A percentile compares a stretch with the other conserved stretches of the same genome.
These are phyloP conservation scores for Hippocampus abdominalis DNA, from an alignment of 2,113 vertebrate species.

Conservation along the genomic window DNA sequence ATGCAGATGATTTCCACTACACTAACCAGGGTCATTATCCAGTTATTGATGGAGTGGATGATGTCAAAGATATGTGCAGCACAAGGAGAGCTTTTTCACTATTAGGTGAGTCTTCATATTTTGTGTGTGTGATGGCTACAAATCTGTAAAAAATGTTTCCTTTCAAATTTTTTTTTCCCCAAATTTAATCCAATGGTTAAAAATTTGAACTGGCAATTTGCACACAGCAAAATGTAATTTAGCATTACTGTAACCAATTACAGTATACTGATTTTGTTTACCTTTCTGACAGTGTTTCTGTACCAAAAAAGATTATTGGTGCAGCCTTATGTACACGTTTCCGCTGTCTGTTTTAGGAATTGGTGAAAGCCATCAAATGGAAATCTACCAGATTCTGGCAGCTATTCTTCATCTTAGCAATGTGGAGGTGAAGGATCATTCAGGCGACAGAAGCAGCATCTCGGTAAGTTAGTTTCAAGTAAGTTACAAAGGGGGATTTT, in stretches of 20 bases:
- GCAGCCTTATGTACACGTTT: not conserved
- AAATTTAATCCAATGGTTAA: no score
- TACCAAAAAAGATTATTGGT: not conserved
- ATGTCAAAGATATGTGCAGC: constrained; percentile 82
- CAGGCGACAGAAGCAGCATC: constrained; percentile 82
- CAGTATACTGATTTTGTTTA: no score
- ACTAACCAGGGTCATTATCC: constrained; percentile 88
- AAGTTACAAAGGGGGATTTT: no score
- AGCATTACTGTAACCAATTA: no score
- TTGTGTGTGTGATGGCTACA: no score
- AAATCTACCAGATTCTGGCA: constrained; percentile 88
- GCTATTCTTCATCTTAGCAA: constrained; percentile 94
- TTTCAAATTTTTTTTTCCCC: not conserved
- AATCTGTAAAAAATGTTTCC: no score
- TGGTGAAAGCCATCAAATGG: constrained; percentile 84
- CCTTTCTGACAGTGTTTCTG: no score
- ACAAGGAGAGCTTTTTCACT: constrained; percentile 87
- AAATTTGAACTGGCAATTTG: no score
- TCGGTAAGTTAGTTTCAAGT: constrained; percentile 67
- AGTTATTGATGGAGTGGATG: constrained; percentile 85
- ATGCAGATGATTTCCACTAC: constrained; percentile 82
- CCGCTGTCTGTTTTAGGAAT: constrained; percentile 73
- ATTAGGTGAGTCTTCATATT: constrained; percentile 74
- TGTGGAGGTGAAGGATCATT: constrained; percentile 80
- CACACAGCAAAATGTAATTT: no score